phyloP scores from a whole-genome alignment of 2,888 invertebrate genomes.

The Acronicta alni region DNA sequence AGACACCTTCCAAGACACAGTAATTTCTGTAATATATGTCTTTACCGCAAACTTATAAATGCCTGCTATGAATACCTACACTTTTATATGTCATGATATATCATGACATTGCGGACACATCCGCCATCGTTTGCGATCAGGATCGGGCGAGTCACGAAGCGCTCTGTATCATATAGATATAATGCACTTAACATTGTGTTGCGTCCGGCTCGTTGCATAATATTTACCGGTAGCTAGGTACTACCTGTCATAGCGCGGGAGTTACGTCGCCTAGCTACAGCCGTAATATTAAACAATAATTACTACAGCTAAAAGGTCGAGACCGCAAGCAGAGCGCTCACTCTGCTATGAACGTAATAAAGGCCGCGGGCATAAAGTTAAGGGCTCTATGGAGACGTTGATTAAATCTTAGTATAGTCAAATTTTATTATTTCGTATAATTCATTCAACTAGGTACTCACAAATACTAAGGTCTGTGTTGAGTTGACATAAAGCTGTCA shows the following conservation, averaged over 20 bases:
- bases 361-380: constrained; percentile 41
- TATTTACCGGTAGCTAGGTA: constrained; percentile 72
- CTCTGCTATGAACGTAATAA: constrained; percentile 55
- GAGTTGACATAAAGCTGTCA: too few species aligned
- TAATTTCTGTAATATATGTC: constrained; percentile 26
- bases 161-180: constrained; percentile 62
- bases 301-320: constrained; percentile 69
- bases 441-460: background rate
- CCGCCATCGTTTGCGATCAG: constrained; percentile 68
- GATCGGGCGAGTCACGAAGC: constrained; percentile 78
- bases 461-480: background rate
- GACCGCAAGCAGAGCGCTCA: constrained; percentile 66
- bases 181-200: constrained; percentile 81
- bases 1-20: constrained; percentile 19
- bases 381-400: constrained; percentile 39
- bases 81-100: constrained; percentile 53
- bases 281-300: constrained; percentile 75
- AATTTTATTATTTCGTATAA: constrained; percentile 15
- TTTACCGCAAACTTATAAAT: constrained; percentile 36
- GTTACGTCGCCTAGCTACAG: constrained; percentile 67
- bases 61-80: constrained; percentile 24
- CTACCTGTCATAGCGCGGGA: constrained; percentile 64
- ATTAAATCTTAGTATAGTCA: constrained; percentile 31
- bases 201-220: constrained; percentile 86
- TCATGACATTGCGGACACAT: constrained; percentile 66